Evolutionary conservation across 2,888 invertebrate genomes (phyloP).

Genomic region (Harpagoxenus sublaevis): DNA sequence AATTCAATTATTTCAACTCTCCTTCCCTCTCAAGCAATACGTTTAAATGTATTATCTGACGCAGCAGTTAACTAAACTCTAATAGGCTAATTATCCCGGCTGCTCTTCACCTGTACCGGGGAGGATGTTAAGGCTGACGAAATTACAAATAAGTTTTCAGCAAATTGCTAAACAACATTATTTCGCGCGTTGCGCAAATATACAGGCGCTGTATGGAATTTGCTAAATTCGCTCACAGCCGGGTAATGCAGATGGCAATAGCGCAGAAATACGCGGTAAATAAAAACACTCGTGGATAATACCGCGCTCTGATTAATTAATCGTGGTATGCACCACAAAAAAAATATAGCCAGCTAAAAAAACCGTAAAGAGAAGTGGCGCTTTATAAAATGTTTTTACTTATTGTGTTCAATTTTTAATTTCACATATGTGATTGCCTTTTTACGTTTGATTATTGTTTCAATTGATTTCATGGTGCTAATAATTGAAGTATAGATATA

Average conservation of each 20-base stretch:
- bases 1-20: slow-evolving; percentile 41
- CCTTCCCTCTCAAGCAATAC: slow-evolving; percentile 27
- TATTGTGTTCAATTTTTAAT: background rate
- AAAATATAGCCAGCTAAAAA: background rate
- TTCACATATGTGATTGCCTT: background rate
- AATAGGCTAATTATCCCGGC: slow-evolving; percentile 59
- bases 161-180: slow-evolving; percentile 58
- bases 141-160: slow-evolving; percentile 58
- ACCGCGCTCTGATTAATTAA: background rate
- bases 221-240: slow-evolving; percentile 25
- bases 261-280: background rate
- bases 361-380: background rate
- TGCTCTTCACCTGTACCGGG: slow-evolving; percentile 35
- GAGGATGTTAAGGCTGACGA: slow-evolving; percentile 50
- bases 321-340: background rate
- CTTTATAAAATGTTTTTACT: background rate
- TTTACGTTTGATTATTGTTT: background rate
- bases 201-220: slow-evolving; percentile 16
- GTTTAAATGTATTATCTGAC: slow-evolving; percentile 58
- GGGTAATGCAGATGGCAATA: slow-evolving; percentile 6
- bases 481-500: background rate
- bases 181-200: slow-evolving; percentile 21
- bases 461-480: background rate
- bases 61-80: slow-evolving; percentile 59
- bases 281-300: slow-evolving; percentile 1